Base-by-base conservation (phyloP, 2,113 vertebrate species). In the Peromyscus polionotus region DNA sequence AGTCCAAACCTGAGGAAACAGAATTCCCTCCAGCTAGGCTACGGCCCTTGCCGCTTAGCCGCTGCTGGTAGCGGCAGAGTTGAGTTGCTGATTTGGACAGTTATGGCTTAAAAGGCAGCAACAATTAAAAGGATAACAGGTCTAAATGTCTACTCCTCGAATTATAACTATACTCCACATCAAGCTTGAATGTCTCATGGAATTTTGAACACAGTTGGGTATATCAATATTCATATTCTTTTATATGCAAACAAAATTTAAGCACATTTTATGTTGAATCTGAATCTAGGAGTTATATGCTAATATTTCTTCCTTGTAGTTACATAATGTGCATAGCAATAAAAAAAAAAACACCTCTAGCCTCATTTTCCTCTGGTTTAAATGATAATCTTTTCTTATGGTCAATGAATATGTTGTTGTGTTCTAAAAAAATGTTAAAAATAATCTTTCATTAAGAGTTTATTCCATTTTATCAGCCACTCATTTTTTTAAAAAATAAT, bases 301-400 rank as follows among this genome's bases (percentile, higher is more conserved):
- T 72, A 72, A 72, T 79, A 91, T 63, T 65, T 94, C 45, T 88
- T 59, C 36, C 83, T 36, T 88, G 51, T 65, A 83, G 33, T 59
- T 91, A 91, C 13, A 72, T 22, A 48, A 95, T 7, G 6, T 86
- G 10, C 8, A 95, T 2, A 95, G 14, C 63, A 59, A 96, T 9
- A 7, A 90, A 20, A 54, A 80, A 83, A 20, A 54, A 80, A 83
- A 77, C 31, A 83, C 61, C 77, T 75, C 28, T 26, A 63, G 65
- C 36, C 33, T 94, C 72, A 90, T 90, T 94, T 94, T 95, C 73
- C 39, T 76, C 20, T n/a, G 48, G 26, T 72, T 96, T 81, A 95
- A 33, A 73, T 2, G 91, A 80, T 80, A 36, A 73, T 57, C 63
- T 88, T 76, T 61, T 80, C 48, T 92, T 65, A 81, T 9, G 80